Percentiles rank a stretch among this genome's conserved stretches.
These are phyloP conservation scores for Chamaetylas fuelleborni DNA, from an alignment of 2,113 vertebrate species.

Conservation along the genomic window DNA sequence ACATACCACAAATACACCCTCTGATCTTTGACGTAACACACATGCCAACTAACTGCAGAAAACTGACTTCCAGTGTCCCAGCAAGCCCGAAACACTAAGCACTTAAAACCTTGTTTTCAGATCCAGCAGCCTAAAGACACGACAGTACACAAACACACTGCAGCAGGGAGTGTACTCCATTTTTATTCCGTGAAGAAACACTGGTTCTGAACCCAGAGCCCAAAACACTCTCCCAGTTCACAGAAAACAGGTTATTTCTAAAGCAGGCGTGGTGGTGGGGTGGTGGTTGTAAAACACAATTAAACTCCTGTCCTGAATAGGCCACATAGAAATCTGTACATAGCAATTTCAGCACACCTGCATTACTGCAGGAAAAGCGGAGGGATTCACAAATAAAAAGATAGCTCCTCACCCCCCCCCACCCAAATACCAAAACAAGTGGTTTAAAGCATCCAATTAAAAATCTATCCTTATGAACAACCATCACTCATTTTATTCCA, in stretches of 20 bases:
- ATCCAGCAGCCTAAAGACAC: neutral
- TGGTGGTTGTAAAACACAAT: neutral
- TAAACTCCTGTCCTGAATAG: neutral
- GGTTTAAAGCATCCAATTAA: neutral
- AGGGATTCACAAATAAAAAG: neutral
- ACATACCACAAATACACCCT: neutral
- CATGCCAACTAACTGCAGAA: neutral
- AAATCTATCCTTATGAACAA: neutral
- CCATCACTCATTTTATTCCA: neutral
- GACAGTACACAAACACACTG: neutral
- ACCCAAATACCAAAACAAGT: neutral
- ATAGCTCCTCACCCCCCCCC: fast-evolving
- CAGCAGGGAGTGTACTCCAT: neutral
- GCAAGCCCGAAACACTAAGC: neutral
- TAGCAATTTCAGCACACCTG: neutral
- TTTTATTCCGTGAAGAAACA: neutral
- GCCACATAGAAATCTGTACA: fast-evolving
- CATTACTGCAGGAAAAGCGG: neutral
- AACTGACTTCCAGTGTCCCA: neutral
- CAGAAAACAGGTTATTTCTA: neutral
- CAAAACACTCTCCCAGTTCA: neutral
- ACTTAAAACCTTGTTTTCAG: neutral
- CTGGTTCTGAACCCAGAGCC: neutral
- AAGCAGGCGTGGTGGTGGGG: fast-evolving
- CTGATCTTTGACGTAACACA: neutral